Evolutionary conservation across 1,140 invertebrate species (phyloP).

Genomic region (Cataglyphis hispanica): DNA sequence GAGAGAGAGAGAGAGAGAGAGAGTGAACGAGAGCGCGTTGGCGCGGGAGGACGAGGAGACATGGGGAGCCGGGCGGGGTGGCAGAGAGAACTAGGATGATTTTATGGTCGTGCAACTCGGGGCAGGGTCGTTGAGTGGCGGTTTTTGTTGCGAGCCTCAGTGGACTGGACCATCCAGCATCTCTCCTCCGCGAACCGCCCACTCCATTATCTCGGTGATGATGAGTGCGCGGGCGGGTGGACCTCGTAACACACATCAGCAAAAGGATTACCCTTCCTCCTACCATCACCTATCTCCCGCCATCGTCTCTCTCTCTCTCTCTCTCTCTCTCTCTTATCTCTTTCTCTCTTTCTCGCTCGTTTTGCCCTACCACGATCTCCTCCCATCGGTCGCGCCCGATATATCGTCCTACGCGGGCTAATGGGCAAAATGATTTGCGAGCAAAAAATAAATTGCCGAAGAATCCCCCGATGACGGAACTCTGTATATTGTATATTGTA

Average conservation of each 20-base stretch:
- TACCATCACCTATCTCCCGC: constrained; percentile 58
- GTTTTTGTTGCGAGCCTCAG: constrained; percentile 81
- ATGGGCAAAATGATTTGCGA: constrained; percentile 85
- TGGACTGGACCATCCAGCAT: constrained; percentile 80
- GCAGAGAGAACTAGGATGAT: constrained; percentile 82
- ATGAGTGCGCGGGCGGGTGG: constrained; percentile 85
- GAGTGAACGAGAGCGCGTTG: constrained; percentile 9
- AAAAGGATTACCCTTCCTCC: constrained; percentile 80
- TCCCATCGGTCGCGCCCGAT: constrained; percentile 63
- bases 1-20: background rate
- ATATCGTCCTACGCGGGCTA: constrained; percentile 77
- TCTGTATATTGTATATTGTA: constrained; percentile 49
- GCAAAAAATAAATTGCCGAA: constrained; percentile 80
- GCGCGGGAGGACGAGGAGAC: background rate
- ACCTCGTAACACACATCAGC: constrained; percentile 84
- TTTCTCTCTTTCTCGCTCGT: constrained; percentile 35
- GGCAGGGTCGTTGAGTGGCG: constrained; percentile 82
- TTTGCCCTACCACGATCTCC: constrained; percentile 65
- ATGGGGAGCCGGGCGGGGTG: constrained; percentile 47
- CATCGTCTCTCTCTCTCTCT: constrained; percentile 40
- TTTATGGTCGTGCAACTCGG: constrained; percentile 81
- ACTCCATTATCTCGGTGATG: constrained; percentile 86
- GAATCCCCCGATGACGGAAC: constrained; percentile 75
- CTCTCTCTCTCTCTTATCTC: background rate
- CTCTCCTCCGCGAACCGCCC: constrained; percentile 82